Conservation (phyloP, 1,140 invertebrate genomes). For the Sitophilus oryzae region DNA sequence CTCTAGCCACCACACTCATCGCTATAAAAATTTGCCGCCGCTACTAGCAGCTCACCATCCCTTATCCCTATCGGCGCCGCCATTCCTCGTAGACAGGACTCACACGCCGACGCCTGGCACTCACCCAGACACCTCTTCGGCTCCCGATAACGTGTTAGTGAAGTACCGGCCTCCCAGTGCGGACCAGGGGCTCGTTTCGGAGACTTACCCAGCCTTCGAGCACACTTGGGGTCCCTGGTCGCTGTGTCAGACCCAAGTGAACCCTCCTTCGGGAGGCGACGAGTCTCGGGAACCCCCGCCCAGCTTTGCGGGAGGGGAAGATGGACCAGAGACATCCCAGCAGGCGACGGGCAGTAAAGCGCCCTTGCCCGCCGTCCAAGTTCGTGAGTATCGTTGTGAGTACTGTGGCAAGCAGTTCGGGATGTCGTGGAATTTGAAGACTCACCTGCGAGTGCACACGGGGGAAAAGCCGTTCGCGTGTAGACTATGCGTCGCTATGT, state of each 20-base stretch:
- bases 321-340: slow-evolving; percentile 49
- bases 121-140: slow-evolving; percentile 44
- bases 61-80: slow-evolving; percentile 62
- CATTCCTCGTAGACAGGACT: slow-evolving; percentile 57
- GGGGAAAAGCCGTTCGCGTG: slow-evolving; percentile 84
- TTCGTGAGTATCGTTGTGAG: slow-evolving; percentile 76
- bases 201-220: slow-evolving; percentile 42
- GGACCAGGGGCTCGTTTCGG: slow-evolving; percentile 50
- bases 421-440: slow-evolving; percentile 85
- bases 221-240: slow-evolving; percentile 63
- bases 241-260: slow-evolving; percentile 57
- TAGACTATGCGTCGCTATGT: slow-evolving; percentile 80
- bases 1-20: slow-evolving; percentile 41
- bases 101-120: slow-evolving; percentile 49
- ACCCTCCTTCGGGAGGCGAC: slow-evolving; percentile 39
- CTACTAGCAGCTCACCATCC: slow-evolving; percentile 55
- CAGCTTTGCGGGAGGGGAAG: slow-evolving; percentile 34
- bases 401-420: slow-evolving; percentile 86
- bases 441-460: slow-evolving; percentile 76
- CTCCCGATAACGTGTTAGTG: slow-evolving; percentile 51
- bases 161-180: slow-evolving; percentile 66
- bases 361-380: slow-evolving; percentile 50
- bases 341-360: slow-evolving; percentile 48
- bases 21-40: slow-evolving; percentile 42
- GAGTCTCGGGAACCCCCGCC: slow-evolving; percentile 48